These are phyloP conservation scores for Orientallactaga sibirica DNA, from an alignment of 2,797 vertebrate genomes.

Conservation along the genomic window DNA sequence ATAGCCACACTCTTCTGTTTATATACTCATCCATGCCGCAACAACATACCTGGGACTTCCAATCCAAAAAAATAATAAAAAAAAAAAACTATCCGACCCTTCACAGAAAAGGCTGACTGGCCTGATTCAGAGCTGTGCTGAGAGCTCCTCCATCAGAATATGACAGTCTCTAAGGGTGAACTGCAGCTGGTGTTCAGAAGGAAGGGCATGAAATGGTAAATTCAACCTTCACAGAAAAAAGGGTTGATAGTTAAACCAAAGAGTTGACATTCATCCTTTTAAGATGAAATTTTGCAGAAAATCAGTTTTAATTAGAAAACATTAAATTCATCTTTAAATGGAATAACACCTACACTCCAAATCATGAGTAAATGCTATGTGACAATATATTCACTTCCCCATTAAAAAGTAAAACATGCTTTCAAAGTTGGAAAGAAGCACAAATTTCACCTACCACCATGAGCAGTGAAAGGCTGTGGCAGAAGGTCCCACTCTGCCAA, in stretches of 20 bases:
- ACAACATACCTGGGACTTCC: not conserved
- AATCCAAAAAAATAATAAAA: too few relatives aligned
- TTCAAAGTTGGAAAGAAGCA: not conserved
- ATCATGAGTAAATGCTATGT: not conserved
- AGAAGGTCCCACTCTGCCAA: not conserved
- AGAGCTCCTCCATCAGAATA: too few relatives aligned
- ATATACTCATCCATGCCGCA: too few relatives aligned
- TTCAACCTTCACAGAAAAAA: not conserved
- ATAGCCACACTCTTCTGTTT: not conserved
- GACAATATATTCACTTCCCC: not conserved
- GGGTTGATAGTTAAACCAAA: not conserved
- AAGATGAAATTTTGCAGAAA: not conserved
- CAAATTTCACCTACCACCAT: not conserved
- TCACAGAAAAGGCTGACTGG: too few relatives aligned
- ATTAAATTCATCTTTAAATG: not conserved
- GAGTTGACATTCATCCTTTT: not conserved
- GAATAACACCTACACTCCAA: not conserved
- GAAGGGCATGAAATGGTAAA: not conserved
- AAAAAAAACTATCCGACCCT: not conserved
- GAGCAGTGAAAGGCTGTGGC: not conserved
- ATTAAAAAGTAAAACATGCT: not conserved
- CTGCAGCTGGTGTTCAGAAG: too few relatives aligned
- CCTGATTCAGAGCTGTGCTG: not conserved
- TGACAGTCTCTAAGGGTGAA: too few relatives aligned
- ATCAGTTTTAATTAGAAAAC: slow-evolving; percentile 1